A percentile compares a stretch with the other conserved stretches of the same genome.
Evolutionary conservation across 2,113 vertebrate species (phyloP).

Genomic region (Malurus melanocephalus): DNA sequence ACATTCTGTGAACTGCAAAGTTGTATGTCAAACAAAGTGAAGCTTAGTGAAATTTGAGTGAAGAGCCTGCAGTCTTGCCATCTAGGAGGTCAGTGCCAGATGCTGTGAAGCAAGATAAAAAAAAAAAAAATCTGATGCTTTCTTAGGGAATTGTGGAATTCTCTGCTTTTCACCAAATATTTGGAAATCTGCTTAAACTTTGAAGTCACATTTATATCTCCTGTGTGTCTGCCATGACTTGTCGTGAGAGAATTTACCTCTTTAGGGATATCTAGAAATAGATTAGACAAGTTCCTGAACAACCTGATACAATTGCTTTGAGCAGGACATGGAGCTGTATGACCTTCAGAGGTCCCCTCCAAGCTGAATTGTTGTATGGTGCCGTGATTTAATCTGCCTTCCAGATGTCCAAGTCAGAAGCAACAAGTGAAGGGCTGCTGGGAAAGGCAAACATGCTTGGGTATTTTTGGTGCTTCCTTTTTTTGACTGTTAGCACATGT

Average conservation of each 20-base stretch:
- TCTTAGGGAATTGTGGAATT: background rate
- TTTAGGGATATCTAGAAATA: background rate
- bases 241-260: background rate
- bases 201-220: background rate
- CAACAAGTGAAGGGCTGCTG: background rate
- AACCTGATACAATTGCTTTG: background rate
- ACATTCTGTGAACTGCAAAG: background rate
- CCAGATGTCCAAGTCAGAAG: background rate
- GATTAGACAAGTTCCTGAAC: background rate
- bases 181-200: background rate
- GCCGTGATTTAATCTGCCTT: background rate
- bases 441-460: background rate
- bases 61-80: background rate
- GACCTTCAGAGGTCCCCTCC: background rate
- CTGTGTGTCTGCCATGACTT: background rate
- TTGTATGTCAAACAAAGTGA: background rate
- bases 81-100: background rate
- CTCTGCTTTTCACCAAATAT: background rate
- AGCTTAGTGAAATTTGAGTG: background rate
- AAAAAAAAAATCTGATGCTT: background rate
- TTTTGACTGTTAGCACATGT: background rate
- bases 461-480: background rate
- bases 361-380: background rate
- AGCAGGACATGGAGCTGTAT: background rate
- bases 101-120: background rate